Evolutionary conservation across 2,888 invertebrate genomes (phyloP), one percentile per base, ranked within the genome.

Genomic region (Oscheius sp.): DNA sequence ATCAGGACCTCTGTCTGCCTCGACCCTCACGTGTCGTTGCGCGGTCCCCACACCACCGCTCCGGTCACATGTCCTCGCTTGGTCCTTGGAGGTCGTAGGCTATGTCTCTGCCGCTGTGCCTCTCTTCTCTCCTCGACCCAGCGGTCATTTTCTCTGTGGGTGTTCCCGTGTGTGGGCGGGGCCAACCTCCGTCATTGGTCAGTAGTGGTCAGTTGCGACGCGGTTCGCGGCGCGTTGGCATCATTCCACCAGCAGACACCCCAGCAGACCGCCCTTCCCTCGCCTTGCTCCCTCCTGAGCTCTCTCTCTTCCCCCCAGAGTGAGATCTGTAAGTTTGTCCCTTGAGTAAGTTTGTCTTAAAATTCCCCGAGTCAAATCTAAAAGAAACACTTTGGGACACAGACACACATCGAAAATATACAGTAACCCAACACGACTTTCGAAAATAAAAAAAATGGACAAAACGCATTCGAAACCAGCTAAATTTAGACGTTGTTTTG

Each of bases 121-220:
- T n/a, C n/a, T n/a, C n/a, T n/a, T n/a, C n/a, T 10, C 20, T 17
- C 55, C 10, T 6, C 23, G 55, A 23, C 34, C 45, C 61, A 27
- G 12, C 45, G 61, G 42, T 45, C 61, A 61, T 61, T 42, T 61
- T 42, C 45, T n/a, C 61, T 46, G 52, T 39, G 53, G 66, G 53
- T 53, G 66, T 61, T 61, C 61, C 55, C 52, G 23, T 37, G n/a
- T 29, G 55, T 55, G 66, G 66, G 66, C 55, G 66, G 53, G 45
- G 66, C 66, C 17, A n/a, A n/a, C 27, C 27, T 23, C 45, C 42
- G 33, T 37, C 45, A 66, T 66, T 66, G 66, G 66, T 55, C 55
- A 53, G 31, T 42, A 33, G 29, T 50, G 57, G 66, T 50, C 66
- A 46, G 39, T 46, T 31, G 48, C 57, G 48, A 23, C 6, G 57